Evolutionary conservation across 2,888 invertebrate genomes (phyloP).

Genomic region (Fabriciana adippe): DNA sequence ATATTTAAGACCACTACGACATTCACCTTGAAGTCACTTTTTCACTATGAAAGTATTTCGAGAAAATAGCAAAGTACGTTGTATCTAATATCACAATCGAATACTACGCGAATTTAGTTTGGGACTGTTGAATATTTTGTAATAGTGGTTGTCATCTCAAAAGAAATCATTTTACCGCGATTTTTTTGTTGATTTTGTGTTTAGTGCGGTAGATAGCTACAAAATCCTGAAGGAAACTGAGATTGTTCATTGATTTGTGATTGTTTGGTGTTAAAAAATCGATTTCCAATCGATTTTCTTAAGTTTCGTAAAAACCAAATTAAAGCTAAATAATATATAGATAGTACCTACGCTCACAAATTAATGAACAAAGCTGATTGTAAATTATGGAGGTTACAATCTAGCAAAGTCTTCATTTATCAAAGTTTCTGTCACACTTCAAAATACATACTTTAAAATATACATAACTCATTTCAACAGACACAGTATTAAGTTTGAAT

Average conservation of each 20-base stretch:
- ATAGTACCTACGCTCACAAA: constrained; percentile 58
- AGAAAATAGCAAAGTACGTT: constrained; percentile 23
- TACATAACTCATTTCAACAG: constrained; percentile 2
- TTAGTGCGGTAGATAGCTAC: constrained; percentile 54
- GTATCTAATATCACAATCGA: constrained; percentile 8
- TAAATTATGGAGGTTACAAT: constrained; percentile 65
- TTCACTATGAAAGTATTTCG: constrained; percentile 25
- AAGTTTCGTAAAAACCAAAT: background rate
- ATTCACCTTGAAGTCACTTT: constrained; percentile 43
- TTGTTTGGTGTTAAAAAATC: constrained; percentile 17
- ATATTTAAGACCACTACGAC: constrained; percentile 37
- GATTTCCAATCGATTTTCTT: background rate
- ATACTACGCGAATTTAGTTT: constrained; percentile 19
- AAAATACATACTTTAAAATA: constrained; percentile 12
- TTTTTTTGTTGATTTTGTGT: constrained; percentile 42
- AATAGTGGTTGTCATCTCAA: constrained; percentile 26
- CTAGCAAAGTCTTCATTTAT: constrained; percentile 61
- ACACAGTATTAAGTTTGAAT: constrained; percentile 44
- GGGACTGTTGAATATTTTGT: constrained; percentile 21
- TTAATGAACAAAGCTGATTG: constrained; percentile 60
- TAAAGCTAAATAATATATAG: background rate
- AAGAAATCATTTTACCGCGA: constrained; percentile 36
- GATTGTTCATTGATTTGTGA: constrained; percentile 73
- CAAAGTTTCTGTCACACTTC: constrained; percentile 23
- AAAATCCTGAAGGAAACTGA: constrained; percentile 76